Base-by-base conservation (phyloP, 2,797 vertebrate genomes). In the Antennarius maculatus region DNA sequence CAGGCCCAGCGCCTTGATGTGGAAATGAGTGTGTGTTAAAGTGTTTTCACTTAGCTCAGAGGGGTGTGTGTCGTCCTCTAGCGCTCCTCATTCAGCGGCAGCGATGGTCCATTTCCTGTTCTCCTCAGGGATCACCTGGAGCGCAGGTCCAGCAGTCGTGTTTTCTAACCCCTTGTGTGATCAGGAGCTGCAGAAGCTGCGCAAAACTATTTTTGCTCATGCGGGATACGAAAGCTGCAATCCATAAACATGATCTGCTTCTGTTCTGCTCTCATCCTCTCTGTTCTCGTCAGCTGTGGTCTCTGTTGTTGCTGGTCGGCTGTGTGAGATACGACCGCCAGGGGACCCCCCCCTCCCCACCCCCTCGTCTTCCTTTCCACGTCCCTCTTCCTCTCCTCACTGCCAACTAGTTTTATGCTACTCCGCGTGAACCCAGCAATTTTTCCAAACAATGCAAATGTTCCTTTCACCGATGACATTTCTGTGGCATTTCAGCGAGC, bases 371-470 rank as follows among this genome's bases (percentile, higher is more conserved):
- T 66, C 74, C 63, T 76, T 57, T 42, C 37, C 77, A 18, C 55
- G 34, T n/a, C 76, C 46, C 34, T 59, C 42, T 47, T 61, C 66
- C 56, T 64, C 74, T 7, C 55, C 62, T 37, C 39, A 13, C 79
- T 71, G 77, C 81, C 86, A 88, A 69, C 83, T 66, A 88, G 79
- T 87, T 90, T 82, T 81, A 83, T 92, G 89, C 83, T 84, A 89
- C 89, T 89, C 86, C 67, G 68, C n/a, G 53, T 92, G 91, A 92
- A 91, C 91, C 79, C 81, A 6, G 58, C 63, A 67, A 56, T 23
- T 82, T 83, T 84, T 72, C 82, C 74, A 61, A 78, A 79, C 76
- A 73, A 73, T 76, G 73, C 69, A 71, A 85, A 77, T 71, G 70
- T 74, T 80, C 62, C 50, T 16, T 61, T 74, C 77, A 42, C 81